Evolutionary conservation across 2,113 vertebrate genomes (phyloP), one percentile per base, ranked within the genome.

Genomic region (Cephalopterus ornatus): DNA sequence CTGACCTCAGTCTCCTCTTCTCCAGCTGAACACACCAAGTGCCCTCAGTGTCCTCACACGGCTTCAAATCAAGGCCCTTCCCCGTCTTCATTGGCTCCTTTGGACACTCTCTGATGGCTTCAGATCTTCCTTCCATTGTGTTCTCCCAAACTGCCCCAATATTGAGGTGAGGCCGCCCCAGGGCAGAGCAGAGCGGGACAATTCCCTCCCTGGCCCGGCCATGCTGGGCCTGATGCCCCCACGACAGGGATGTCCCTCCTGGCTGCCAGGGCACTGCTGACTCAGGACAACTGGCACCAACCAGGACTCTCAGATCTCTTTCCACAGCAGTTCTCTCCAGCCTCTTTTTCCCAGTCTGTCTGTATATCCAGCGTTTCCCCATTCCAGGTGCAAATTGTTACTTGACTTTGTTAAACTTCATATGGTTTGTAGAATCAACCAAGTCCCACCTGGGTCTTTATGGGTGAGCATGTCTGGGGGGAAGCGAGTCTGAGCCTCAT

Each of bases 351-450:
- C 67, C 26, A 27, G 4, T 6, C 32, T 58, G 52, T 44, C 44
- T 17, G 0, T 1, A 1, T 50, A 44, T 1, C 35, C 50, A 49
- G 58, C 4, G 4, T 18, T 65, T 58, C 26, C 41, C 42, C 50
- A 42, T 14, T 27, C 27, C 76, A 44, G 35, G 50, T 7, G 37
- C 18, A 66, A 8, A 12, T 26, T 44, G 33, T 33, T 5, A 5
- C 28, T 37, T 42, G 17, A 42, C 42, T 42, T 22, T 23, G 32
- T 28, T 33, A 13, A 66, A 50, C 9, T 66, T 42, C 32, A 23
- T 6, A 2, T 3, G 4, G 8, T 37, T 50, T 44, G 17, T 15
- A 13, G 37, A 44, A 37, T 10, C 37, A 20, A 1, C 12, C 8
- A 33, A 41, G 30, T 5, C 52, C 44, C 35, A 41, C 5, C 15